Conservation (phyloP, 2,888 invertebrate genomes). For the Tetrapedia diversipes region DNA sequence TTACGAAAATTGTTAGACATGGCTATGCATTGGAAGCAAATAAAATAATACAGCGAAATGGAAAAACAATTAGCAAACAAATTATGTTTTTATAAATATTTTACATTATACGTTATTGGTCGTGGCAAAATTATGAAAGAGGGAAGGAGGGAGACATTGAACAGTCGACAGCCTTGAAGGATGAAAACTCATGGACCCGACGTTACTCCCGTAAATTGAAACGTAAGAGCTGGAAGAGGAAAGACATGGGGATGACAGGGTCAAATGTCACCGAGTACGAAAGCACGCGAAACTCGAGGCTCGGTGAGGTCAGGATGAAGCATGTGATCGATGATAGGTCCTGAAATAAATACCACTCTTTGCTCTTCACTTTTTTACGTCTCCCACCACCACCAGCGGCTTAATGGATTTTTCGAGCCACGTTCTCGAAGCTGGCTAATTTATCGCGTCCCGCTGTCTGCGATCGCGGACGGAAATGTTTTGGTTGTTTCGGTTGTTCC, state of each 20-base stretch:
- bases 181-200: neutral
- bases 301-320: conserved; percentile 53
- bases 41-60: no score
- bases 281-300: conserved; percentile 66
- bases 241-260: conserved; percentile 1
- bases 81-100: no score
- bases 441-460: conserved; percentile 13
- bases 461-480: neutral
- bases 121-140: no score
- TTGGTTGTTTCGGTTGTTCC: neutral
- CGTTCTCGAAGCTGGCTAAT: conserved; percentile 20
- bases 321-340: conserved; percentile 66
- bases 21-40: no score
- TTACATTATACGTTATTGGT: no score
- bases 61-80: no score
- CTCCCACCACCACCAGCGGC: neutral
- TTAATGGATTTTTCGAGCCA: conserved; percentile 61
- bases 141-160: neutral
- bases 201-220: conserved; percentile 49
- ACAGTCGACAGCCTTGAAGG: neutral
- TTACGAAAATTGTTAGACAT: no score
- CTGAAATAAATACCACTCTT: conserved; percentile 58
- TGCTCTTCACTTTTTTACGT: conserved; percentile 26
- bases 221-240: conserved; percentile 30
- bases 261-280: conserved; percentile 60